A percentile compares a stretch with the other conserved stretches of the same genome.
These are phyloP conservation scores for Gnathonemus echidnorhynchus DNA, from an alignment of 2,113 vertebrate genomes.

Conservation along the genomic window DNA sequence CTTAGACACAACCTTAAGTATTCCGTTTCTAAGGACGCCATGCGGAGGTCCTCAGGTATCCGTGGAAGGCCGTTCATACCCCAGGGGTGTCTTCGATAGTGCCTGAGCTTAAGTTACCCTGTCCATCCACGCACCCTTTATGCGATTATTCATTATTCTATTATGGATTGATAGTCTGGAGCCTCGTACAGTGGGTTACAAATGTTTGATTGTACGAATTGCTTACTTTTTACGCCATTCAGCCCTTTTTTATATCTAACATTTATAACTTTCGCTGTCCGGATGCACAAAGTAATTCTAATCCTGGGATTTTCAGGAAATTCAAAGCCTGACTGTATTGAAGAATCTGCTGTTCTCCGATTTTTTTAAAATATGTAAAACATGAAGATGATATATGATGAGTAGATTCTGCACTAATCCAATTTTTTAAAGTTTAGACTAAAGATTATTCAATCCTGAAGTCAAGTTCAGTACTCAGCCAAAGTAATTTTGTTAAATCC, in stretches of 20 bases:
- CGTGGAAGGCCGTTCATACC: neutral
- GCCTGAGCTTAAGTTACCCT: neutral
- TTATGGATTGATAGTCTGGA: neutral
- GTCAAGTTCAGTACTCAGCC: neutral
- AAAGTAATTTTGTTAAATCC: neutral
- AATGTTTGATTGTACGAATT: neutral
- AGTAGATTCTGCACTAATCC: neutral
- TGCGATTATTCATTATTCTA: neutral
- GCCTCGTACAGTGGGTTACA: neutral
- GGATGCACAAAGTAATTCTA: neutral
- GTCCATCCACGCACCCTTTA: neutral
- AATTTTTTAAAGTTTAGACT: neutral
- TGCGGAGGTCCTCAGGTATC: constrained; percentile 3
- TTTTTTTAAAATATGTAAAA: neutral
- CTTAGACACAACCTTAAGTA: neutral
- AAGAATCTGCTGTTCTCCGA: neutral
- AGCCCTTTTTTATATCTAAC: neutral
- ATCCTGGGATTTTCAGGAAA: neutral
- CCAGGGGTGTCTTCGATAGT: neutral
- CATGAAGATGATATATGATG: neutral
- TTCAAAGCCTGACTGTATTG: neutral
- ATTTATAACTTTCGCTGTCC: neutral
- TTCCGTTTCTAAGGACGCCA: constrained; percentile 3
- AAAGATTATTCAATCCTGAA: neutral
- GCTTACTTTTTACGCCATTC: neutral